phyloP scores from a whole-genome alignment of 2,113 vertebrate species.

The Arenaria interpres region DNA sequence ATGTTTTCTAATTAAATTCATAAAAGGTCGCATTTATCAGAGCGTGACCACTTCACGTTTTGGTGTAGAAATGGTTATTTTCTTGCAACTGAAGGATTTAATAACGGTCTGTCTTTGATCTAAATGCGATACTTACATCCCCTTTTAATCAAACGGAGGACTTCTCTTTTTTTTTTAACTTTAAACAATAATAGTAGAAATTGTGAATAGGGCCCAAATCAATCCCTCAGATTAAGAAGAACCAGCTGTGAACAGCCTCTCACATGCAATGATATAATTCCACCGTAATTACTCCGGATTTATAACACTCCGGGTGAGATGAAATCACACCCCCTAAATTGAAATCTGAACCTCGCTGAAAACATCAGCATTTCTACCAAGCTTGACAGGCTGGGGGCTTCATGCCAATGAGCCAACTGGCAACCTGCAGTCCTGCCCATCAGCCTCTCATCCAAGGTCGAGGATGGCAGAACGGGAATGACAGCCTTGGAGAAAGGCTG shows the following conservation, averaged over 20 bases:
- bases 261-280: not conserved
- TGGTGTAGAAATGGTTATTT: not conserved
- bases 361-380: not conserved
- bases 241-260: not conserved
- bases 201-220: not conserved
- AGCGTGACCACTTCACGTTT: not conserved
- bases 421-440: not conserved
- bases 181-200: not conserved
- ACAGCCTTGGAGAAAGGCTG: constrained; percentile 10
- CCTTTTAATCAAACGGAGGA: not conserved
- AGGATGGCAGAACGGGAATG: not conserved
- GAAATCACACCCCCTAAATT: not conserved
- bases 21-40: not conserved
- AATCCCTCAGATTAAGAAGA: not conserved
- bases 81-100: not conserved
- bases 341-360: not conserved
- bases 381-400: not conserved
- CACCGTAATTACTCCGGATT: not conserved
- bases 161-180: not conserved
- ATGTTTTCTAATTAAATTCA: constrained; percentile 28
- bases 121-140: not conserved
- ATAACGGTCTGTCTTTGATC: not conserved
- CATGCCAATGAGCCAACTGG: not conserved
- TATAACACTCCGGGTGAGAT: not conserved
- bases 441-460: constrained; percentile 23